Base-by-base conservation (phyloP, 1,140 invertebrate species). In the Lepidurus arcticus region DNA sequence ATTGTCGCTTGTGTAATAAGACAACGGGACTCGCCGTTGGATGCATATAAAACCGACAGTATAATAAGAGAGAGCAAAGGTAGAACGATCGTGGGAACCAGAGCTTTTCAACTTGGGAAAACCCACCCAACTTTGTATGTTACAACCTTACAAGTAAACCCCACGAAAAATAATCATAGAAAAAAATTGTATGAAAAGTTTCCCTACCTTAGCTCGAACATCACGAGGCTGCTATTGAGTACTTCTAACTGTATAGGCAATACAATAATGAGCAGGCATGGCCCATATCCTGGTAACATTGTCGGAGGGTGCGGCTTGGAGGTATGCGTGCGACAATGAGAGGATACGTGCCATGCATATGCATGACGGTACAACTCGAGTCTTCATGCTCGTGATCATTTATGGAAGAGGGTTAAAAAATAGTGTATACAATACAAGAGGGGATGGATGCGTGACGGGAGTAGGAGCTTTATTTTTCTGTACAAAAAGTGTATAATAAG, bases 321-420 rank as follows among this genome's bases (percentile, higher is more conserved):
- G 53, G 4, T 65, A 21, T 65, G 53, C 53, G 53, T 65, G 53
- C 53, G 53, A 65, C 53, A 65, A 65, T 65, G 53, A 65, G 47
- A 21, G 21, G 34, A 34, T 34, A 34, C 34, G 34, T 34, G 34
- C 16, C 9, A 16, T 13, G 13, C 53, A 65, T 7, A 16, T 65
- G 53, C 53, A 65, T 65, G 53, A 65, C 53, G 53, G 21, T 65
- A 8, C 53, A 21, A 65, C 53, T n/a, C 53, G 53, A 16, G 53
- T 65, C n/a, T 65, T 65, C 53, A 65, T 21, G 53, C 53, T 65
- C 53, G 21, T 65, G 16, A 9, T 16, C 21, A n/a, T 65, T 65
- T 65, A 34, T 34, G 34, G 34, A 34, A 34, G 34, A 34, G 34
- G 34, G 34, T 34, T 34, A 34, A 21, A 65, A 65, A n/a, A 65